Base-by-base conservation (phyloP, 1,140 invertebrate genomes). In the Ectropis grisescens region DNA sequence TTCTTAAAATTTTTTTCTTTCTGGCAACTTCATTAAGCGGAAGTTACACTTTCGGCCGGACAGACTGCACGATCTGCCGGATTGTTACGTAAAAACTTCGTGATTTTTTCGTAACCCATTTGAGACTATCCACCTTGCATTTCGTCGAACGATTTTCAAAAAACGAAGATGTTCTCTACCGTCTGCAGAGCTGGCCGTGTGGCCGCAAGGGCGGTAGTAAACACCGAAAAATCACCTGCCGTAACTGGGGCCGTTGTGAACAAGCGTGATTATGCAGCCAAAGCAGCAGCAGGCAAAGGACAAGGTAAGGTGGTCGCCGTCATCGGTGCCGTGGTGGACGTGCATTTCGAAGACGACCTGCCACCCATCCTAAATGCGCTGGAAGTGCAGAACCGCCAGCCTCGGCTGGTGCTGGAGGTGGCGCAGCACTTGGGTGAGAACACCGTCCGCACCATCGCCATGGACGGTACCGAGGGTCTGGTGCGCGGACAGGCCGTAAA, bases 271-370 rank as follows among this genome's bases (percentile, higher is more conserved):
- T 80, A 79, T 75, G 68, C 76, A 33, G 72, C 71, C 11, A 75
- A 71, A 47, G 58, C 64, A 29, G 58, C 65, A 29, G 59, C 71
- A 34, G 71, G 52, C 29, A 71, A 67, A 29, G 65, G 75, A 31
- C 75, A 87, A 55, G 92, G 92, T 32, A 89, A 87, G 65, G 87
- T 96, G 42, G 95, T 98, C 7, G 96, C 97, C 30, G 97, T 99
- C 42, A 99, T 99, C 83, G 98, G 98, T 90, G 98, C 98, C 68
- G 98, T 99, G 1, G 98, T 99, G 9, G 98, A 99, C 70, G 98
- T 99, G 9, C 97, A 99, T 80, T 99, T 99, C 66, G 97, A 98
- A 46, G 95, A 98, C 57, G 87, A 89, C 39, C 87, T 99, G 34
- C 98, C 98, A 33, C 93, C 97, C 35, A 99, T 99, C 83, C 88